Evolutionary conservation across 2,113 vertebrate species (phyloP).

Genomic region (Plotosus lineatus): DNA sequence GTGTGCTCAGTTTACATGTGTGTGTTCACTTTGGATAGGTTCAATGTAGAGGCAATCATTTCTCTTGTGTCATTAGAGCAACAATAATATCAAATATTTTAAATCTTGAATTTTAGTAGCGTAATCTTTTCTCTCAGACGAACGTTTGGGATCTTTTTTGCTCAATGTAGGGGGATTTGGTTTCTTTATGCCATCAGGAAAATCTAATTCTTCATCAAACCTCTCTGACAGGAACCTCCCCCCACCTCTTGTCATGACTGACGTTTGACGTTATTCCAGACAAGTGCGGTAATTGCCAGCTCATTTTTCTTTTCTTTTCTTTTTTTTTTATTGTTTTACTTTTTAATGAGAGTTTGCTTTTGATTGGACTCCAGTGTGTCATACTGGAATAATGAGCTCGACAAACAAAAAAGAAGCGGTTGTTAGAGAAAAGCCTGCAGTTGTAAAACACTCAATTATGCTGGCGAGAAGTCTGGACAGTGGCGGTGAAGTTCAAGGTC

Average conservation of each 20-base stretch:
- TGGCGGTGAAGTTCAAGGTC: slow-evolving; percentile 49
- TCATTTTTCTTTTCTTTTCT: slow-evolving; percentile 27
- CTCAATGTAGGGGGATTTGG: no score
- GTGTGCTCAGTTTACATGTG: no score
- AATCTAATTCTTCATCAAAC: background rate
- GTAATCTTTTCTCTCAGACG: no score
- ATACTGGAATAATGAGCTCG: slow-evolving; percentile 49
- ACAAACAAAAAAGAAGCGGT: slow-evolving; percentile 37
- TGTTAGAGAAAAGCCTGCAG: slow-evolving; percentile 40
- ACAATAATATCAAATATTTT: no score
- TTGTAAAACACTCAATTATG: slow-evolving; percentile 50
- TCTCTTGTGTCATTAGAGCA: no score
- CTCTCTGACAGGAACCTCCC: slow-evolving; percentile 15
- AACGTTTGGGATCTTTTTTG: no score
- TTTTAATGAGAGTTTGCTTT: slow-evolving; percentile 54
- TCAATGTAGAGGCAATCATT: no score
- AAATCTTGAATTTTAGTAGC: no score
- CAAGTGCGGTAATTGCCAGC: slow-evolving; percentile 44
- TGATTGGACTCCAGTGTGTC: slow-evolving; percentile 51
- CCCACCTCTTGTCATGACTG: slow-evolving; percentile 31
- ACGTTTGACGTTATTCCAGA: slow-evolving; percentile 40
- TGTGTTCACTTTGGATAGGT: no score
- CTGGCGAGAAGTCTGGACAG: slow-evolving; percentile 35
- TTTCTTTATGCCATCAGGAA: background rate
- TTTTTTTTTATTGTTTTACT: slow-evolving; percentile 46